These are phyloP conservation scores for Nycteola revayana DNA, from an alignment of 2,888 invertebrate genomes.

Conservation along the genomic window DNA sequence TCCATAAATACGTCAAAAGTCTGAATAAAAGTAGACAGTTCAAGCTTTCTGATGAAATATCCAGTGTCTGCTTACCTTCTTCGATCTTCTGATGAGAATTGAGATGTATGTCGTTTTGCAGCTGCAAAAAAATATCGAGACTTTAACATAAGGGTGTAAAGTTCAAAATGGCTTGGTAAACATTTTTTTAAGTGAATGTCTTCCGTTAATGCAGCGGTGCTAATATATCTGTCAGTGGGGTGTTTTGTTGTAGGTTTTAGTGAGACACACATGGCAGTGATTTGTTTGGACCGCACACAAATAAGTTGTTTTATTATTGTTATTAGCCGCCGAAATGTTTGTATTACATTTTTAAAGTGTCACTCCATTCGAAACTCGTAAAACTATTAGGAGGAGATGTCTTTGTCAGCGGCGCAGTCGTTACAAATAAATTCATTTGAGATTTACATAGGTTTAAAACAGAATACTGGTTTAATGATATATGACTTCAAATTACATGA, in stretches of 20 bases:
- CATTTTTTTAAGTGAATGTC: constrained; percentile 19
- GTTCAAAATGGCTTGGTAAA: constrained; percentile 28
- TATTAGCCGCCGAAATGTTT: constrained; percentile 70
- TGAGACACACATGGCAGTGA: constrained; percentile 66
- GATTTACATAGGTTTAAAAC: constrained; percentile 6
- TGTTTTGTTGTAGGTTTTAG: constrained; percentile 66
- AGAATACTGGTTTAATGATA: constrained; percentile 9
- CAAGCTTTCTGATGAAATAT: constrained; percentile 32
- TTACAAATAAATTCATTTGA: constrained; percentile 21
- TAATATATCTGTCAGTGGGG: constrained; percentile 76
- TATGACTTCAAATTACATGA: too few relatives aligned
- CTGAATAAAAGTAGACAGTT: constrained; percentile 30
- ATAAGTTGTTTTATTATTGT: constrained; percentile 51
- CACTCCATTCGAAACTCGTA: constrained; percentile 55
- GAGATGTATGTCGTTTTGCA: constrained; percentile 21
- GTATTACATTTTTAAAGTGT: constrained; percentile 59
- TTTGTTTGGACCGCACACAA: constrained; percentile 69
- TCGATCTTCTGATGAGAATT: constrained; percentile 31
- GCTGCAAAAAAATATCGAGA: constrained; percentile 4
- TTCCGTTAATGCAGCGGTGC: constrained; percentile 50
- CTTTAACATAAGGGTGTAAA: constrained; percentile 25
- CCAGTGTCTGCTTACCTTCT: constrained; percentile 29
- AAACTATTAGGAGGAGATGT: constrained; percentile 60
- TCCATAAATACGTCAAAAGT: constrained; percentile 39
- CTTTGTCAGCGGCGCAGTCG: constrained; percentile 34